Base-by-base conservation (phyloP, 2,888 invertebrate genomes). In the Agrilus biguttatus region DNA sequence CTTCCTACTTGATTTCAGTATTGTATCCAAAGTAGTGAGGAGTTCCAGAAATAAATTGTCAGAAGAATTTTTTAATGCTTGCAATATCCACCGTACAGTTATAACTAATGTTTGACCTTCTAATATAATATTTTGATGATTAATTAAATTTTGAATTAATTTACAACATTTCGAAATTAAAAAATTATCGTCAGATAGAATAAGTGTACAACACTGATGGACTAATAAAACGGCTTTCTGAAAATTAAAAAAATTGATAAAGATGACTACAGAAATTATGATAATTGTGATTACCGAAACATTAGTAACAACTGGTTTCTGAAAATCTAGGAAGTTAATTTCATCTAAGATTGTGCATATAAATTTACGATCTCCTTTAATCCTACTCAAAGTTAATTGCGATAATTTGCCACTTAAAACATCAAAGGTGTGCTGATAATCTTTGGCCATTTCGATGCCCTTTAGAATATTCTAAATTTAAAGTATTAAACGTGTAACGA, bases 301-400 rank as follows among this genome's bases (percentile, higher is more conserved):
- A 46, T 57, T 63, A 43, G 53, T 54, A 2, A 61, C 55, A 2
- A 63, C 40, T 8, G 58, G 51, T 46, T 56, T 55, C 53, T 73
- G 72, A 54, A 70, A 80, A 51, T 80, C 76, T 39, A 78, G 63
- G 1, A 72, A 66, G 58, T 79, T 80, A 33, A 83, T 63, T 50
- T 79, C 76, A 53, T 76, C 76, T 39, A 83, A 65, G 13, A 73
- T 59, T 36, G 62, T 59, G 53, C 75, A 73, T 4, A 80, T 65
- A 50, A 67, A 64, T 33, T 61, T 58, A 55, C 68, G 68, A 51
- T 71, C 70, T 41, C 66, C 71, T 50, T 60, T 55, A 5, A 55
- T 55, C 17, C 60, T 52, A 33, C 55, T 55, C 46, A 56, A 57
- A 10, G 59, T 47, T 43, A 66, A 47, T 45, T 61, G 58, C 13